Percentiles rank a stretch among this genome's conserved stretches.
Conservation (phyloP, 2,888 invertebrate genomes). For the Pterostichus madidus region DNA sequence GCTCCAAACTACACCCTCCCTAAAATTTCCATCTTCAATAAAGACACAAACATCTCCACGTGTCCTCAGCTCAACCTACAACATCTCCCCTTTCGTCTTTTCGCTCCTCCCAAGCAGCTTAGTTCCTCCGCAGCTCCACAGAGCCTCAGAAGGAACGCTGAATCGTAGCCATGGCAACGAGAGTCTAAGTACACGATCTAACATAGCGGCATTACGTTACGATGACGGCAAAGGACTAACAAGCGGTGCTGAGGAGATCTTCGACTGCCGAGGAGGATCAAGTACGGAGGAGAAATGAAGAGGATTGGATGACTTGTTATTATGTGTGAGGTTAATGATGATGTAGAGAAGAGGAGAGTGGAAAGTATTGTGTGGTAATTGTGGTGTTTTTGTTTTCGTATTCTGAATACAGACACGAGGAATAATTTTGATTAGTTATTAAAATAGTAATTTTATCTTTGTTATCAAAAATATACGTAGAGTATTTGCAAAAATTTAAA, state of each 20-base stretch:
- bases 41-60: background rate
- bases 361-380: background rate
- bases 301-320: slow-evolving; percentile 6
- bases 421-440: too few species aligned
- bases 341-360: too few species aligned
- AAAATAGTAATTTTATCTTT: too few species aligned
- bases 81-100: too few species aligned
- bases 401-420: too few species aligned
- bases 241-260: background rate
- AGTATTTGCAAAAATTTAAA: too few species aligned
- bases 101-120: background rate
- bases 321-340: slow-evolving; percentile 19
- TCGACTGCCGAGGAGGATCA: background rate
- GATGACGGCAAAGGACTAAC: slow-evolving; percentile 1
- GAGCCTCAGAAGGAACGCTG: background rate
- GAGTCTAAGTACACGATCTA: slow-evolving; percentile 31
- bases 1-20: too few species aligned
- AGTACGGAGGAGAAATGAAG: background rate
- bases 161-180: slow-evolving; percentile 1
- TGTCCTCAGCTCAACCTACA: background rate
- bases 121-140: background rate
- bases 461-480: too few species aligned
- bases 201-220: slow-evolving; percentile 11
- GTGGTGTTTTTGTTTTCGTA: background rate
- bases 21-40: too few species aligned